These are phyloP conservation scores for Thamnophis elegans DNA, from an alignment of 2,797 vertebrate genomes.

Conservation along the genomic window DNA sequence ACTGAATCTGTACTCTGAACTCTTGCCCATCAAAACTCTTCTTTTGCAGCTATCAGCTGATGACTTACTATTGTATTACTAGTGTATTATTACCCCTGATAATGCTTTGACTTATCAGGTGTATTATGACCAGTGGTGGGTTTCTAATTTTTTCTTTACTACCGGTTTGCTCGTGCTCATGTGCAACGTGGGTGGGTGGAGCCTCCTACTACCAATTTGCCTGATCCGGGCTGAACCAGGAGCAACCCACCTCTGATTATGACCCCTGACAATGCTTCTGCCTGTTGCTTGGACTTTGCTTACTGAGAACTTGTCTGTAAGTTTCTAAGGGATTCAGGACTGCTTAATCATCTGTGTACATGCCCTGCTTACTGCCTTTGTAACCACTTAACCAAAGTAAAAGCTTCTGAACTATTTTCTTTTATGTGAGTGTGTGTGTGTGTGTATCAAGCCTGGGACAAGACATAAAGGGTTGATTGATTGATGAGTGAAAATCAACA, in stretches of 20 bases:
- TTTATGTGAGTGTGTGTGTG: neutral
- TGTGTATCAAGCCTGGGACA: neutral
- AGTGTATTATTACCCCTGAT: too few species aligned
- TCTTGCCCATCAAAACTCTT: neutral
- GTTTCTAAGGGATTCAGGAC: neutral
- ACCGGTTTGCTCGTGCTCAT: too few species aligned
- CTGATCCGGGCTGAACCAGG: too few species aligned
- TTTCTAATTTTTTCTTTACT: too few species aligned
- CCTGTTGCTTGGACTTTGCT: neutral
- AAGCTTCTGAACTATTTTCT: neutral
- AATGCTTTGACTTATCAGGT: too few species aligned
- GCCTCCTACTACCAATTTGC: too few species aligned
- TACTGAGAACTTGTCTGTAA: neutral
- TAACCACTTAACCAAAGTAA: neutral
- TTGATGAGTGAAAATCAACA: neutral
- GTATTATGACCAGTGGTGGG: too few species aligned
- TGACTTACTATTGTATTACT: too few species aligned
- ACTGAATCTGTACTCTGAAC: neutral
- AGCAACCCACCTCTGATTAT: neutral
- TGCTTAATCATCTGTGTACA: neutral
- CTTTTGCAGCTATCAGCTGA: neutral
- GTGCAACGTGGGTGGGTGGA: too few species aligned
- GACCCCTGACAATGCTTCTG: neutral
- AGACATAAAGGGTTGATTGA: neutral
- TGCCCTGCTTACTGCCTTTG: neutral